Percentiles rank a stretch among this genome's conserved stretches.
These are phyloP conservation scores for Seriola aureovittata DNA, from an alignment of 2,113 vertebrate genomes.

Conservation along the genomic window DNA sequence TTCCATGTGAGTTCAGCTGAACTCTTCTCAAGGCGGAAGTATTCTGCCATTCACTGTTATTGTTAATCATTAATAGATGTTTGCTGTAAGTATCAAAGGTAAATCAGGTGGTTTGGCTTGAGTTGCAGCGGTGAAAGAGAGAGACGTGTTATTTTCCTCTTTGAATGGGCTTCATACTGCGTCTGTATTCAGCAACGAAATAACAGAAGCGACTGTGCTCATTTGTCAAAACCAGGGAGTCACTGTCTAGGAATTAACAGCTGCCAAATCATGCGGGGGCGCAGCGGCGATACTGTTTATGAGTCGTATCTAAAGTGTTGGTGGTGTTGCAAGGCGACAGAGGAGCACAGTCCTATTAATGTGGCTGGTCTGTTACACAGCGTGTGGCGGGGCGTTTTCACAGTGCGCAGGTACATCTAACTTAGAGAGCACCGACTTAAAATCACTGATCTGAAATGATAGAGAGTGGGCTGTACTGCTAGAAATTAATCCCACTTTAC, in stretches of 20 bases:
- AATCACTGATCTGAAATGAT: no score
- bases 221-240: background rate
- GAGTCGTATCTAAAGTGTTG: background rate
- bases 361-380: background rate
- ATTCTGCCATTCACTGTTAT: accelerated
- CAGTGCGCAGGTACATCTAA: background rate
- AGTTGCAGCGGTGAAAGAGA: no score
- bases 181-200: no score
- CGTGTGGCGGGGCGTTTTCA: background rate
- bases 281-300: background rate
- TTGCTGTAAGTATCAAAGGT: background rate
- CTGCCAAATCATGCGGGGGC: background rate
- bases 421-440: background rate
- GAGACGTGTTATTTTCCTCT: background rate
- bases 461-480: background rate
- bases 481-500: background rate
- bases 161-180: no score
- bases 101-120: background rate
- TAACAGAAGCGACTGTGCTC: no score
- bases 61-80: conserved; percentile 55
- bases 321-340: background rate
- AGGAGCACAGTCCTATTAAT: background rate
- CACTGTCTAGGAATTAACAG: conserved; percentile 3
- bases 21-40: conserved; percentile 43
- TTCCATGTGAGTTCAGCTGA: background rate